Evolutionary conservation across 2,888 invertebrate species (phyloP).

Genomic region (Lordiphosa andalusiaca): DNA sequence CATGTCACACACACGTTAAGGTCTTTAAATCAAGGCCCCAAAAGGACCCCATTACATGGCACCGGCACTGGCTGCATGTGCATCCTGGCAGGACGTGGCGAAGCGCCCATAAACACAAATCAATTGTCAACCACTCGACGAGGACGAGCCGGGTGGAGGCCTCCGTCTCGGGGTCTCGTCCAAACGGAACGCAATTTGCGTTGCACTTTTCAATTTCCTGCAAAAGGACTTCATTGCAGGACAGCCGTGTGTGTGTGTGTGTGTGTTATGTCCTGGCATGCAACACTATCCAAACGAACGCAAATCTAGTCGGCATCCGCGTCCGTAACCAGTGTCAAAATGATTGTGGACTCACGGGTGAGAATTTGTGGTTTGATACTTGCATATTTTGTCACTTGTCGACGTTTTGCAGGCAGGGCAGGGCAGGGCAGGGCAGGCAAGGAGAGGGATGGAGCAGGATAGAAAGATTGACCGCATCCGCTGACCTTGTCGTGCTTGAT

Average conservation of each 20-base stretch:
- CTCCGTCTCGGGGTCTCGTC: constrained; percentile 3
- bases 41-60: constrained; percentile 63
- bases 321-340: constrained; percentile 70
- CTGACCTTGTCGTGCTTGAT: constrained; percentile 48
- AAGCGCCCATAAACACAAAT: constrained; percentile 65
- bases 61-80: constrained; percentile 13
- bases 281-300: constrained; percentile 64
- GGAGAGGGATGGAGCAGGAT: not conserved
- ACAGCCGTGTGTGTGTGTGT: not conserved
- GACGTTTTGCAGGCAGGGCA: no score
- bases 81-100: constrained; percentile 14
- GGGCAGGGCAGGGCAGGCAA: no score
- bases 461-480: constrained; percentile 44
- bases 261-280: constrained; percentile 48
- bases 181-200: constrained; percentile 68
- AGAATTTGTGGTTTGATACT: constrained; percentile 75
- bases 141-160: constrained; percentile 32
- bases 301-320: constrained; percentile 60
- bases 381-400: constrained; percentile 73
- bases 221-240: constrained; percentile 38
- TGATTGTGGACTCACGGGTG: constrained; percentile 74
- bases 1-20: constrained; percentile 45
- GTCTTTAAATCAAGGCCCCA: constrained; percentile 67
- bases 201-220: constrained; percentile 74
- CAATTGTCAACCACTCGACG: constrained; percentile 71